Evolutionary conservation across 2,113 vertebrate species (phyloP).

Genomic region (Engystomops pustulosus): DNA sequence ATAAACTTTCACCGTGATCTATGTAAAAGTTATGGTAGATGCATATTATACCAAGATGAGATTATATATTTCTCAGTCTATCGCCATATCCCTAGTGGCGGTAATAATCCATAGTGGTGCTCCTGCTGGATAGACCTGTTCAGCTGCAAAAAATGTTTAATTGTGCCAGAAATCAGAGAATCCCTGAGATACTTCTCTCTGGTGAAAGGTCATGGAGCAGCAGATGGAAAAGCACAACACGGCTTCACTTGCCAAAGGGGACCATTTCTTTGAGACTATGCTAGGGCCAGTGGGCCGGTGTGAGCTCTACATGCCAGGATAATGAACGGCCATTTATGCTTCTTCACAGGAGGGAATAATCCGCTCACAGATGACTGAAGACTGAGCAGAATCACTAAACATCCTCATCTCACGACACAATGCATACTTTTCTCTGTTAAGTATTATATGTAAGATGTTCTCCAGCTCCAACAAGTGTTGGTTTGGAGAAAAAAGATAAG

Average conservation of each 20-base stretch:
- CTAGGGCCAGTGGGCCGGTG: neutral
- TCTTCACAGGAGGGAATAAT: neutral
- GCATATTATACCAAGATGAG: no score
- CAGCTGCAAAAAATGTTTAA: conserved; percentile 4
- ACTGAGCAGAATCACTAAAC: neutral
- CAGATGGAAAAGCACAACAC: conserved; percentile 17
- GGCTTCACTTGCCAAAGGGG: neutral
- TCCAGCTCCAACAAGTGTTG: neutral
- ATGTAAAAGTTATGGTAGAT: no score
- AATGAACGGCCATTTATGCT: neutral
- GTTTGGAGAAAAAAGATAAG: neutral
- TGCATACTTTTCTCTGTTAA: neutral
- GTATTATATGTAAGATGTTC: neutral
- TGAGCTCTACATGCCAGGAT: neutral
- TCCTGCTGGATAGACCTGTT: neutral
- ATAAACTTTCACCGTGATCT: neutral
- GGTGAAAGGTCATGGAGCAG: neutral
- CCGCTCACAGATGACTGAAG: neutral
- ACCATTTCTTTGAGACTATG: neutral
- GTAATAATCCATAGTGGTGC: neutral
- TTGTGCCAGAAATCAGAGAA: neutral
- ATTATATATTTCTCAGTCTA: no score
- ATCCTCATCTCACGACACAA: neutral
- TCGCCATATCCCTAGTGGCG: neutral
- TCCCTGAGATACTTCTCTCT: neutral